These are phyloP conservation scores for Falco punctatus DNA, from an alignment of 2,113 vertebrate species.

Conservation along the genomic window DNA sequence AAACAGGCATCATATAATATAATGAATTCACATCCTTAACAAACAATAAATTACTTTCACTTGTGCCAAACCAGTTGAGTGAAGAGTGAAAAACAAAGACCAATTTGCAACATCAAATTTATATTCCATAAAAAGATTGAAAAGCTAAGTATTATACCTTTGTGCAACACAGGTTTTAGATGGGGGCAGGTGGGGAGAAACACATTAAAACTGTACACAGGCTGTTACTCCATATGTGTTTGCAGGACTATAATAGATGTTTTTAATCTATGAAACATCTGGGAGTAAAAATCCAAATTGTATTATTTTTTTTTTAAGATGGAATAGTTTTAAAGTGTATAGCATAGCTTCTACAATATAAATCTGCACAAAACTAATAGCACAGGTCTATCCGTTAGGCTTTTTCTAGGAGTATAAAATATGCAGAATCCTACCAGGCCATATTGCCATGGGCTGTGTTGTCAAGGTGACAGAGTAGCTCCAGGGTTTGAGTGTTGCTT, in stretches of 20 bases:
- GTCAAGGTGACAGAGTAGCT: slow-evolving; percentile 98
- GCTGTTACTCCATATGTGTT: background rate
- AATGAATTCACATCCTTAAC: background rate
- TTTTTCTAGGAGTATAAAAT: slow-evolving; percentile 59
- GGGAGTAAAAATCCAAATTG: background rate
- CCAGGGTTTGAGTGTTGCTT: slow-evolving; percentile 93
- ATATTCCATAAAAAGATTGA: background rate
- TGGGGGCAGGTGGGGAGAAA: background rate
- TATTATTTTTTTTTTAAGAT: background rate
- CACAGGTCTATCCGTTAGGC: slow-evolving; percentile 19
- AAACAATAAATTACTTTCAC: slow-evolving; percentile 3
- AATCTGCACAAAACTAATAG: slow-evolving; percentile 25
- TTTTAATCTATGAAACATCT: slow-evolving; percentile 12
- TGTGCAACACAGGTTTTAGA: background rate
- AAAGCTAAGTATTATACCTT: background rate
- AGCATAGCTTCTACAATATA: slow-evolving; percentile 4
- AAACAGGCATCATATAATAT: background rate
- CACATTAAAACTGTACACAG: background rate
- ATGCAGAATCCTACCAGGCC: slow-evolving; percentile 88
- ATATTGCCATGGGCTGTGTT: slow-evolving; percentile 87
- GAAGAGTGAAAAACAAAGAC: background rate
- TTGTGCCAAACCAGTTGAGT: background rate
- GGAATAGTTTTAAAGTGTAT: background rate
- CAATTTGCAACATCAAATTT: background rate
- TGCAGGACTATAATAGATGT: background rate